Conservation (phyloP, 2,113 vertebrate genomes). For the Nycticebus coucang region DNA sequence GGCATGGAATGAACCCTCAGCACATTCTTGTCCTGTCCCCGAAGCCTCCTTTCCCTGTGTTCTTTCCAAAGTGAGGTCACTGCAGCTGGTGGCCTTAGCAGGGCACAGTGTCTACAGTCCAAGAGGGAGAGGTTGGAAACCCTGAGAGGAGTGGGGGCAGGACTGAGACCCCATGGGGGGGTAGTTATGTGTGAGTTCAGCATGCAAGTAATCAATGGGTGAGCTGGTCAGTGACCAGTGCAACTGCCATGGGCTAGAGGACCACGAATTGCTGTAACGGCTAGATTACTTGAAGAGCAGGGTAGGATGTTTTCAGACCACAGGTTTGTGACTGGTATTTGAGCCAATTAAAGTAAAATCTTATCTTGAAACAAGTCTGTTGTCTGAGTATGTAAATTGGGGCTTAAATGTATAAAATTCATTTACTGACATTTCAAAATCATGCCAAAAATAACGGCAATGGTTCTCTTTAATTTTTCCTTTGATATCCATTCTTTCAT, state of each 20-base stretch:
- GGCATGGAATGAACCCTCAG: not conserved
- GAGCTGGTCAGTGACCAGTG: not conserved
- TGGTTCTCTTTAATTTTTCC: not conserved
- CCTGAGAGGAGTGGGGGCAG: not conserved
- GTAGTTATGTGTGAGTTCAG: not conserved
- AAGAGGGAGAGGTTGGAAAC: not conserved
- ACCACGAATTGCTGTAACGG: not conserved
- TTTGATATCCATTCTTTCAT: slow-evolving; percentile 41
- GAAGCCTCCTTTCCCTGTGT: not conserved
- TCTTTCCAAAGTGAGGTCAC: slow-evolving; percentile 11
- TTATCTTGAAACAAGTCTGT: slow-evolving; percentile 37
- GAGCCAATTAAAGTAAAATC: slow-evolving; percentile 35
- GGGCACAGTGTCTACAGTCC: not conserved
- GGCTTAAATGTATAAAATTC: not conserved
- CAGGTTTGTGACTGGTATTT: not conserved
- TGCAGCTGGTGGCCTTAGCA: not conserved
- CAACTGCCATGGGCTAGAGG: not conserved
- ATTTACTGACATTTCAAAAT: slow-evolving; percentile 50
- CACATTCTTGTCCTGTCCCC: not conserved
- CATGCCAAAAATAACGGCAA: slow-evolving; percentile 7
- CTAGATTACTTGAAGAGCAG: not conserved
- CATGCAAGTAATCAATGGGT: not conserved
- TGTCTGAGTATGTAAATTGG: not conserved
- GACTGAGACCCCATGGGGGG: not conserved
- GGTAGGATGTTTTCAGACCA: not conserved